Evolutionary conservation across 2,888 invertebrate genomes (phyloP), one percentile per base, ranked within the genome.

Genomic region (Caenorhabditis sp.): DNA sequence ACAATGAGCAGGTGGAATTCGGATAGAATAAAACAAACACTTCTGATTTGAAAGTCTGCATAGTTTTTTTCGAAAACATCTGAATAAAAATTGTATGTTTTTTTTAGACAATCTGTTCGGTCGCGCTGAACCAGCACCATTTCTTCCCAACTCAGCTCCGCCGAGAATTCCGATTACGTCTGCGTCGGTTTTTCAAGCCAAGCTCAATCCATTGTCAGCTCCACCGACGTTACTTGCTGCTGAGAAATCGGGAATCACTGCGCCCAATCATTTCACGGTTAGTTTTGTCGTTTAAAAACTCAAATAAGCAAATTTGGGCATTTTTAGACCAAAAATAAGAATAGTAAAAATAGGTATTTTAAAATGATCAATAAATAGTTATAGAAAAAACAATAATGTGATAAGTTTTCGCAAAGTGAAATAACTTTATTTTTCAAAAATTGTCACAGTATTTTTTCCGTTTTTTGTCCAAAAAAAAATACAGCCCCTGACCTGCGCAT

Each of bases 161-260:
- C 54, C 62, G 2, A 57, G 64, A 17, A 58, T 72, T 21, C 62
- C 67, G 8, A 65, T 60, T 1, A 65, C 55, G 17, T 51, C 51
- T 8, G 26, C 8, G 5, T 55, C 55, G 23, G 67, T 64, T 2
- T 72, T 72, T 53, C 51, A 57, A 1, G 51, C 59, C 14, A 72
- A 72, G 49, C 61, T 72, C 65, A 72, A 72, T 55, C 64, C 67
- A 10, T 21, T 72, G 8, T 27, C 67, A 50, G 67, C 68, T 8
- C 62, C 67, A 19, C 53, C 72, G 21, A 31, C 63, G 4, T 31
- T 71, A 5, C 21, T 71, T 14, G 19, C 71, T 24, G 69, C 62
- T 58, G 55, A 55, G 12, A 55, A 55, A 55, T 55, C 55, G 1
- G 26, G 26, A 3, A 24, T 55, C 10, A 3, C 6, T 12, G 8